These are phyloP conservation scores for Scomberomorus guttatus DNA, from an alignment of 2,797 vertebrate species.

Conservation along the genomic window DNA sequence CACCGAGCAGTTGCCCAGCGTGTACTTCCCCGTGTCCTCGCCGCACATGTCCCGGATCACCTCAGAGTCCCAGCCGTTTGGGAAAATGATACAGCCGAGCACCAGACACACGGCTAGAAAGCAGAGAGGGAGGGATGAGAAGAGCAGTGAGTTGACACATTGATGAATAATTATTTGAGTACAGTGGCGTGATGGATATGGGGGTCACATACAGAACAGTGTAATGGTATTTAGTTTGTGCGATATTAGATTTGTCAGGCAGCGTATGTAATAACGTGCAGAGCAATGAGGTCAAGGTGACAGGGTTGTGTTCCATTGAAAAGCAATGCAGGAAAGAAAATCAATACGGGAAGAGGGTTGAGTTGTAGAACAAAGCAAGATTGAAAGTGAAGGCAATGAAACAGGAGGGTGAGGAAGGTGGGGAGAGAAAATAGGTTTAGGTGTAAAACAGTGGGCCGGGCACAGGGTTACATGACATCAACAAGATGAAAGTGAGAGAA, in stretches of 20 bases:
- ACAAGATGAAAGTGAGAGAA: constrained; percentile 23
- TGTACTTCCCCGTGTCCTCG: constrained; percentile 92
- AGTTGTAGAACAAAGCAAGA: constrained; percentile 16
- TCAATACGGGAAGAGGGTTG: constrained; percentile 15
- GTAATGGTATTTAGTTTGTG: constrained; percentile 5
- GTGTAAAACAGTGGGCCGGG: constrained; percentile 4
- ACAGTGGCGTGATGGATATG: neutral
- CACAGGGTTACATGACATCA: constrained; percentile 9
- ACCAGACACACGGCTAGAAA: constrained; percentile 91
- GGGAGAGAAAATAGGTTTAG: neutral
- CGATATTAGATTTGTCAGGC: neutral
- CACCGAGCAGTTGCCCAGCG: constrained; percentile 93
- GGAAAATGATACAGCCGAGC: constrained; percentile 94
- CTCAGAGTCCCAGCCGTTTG: constrained; percentile 94
- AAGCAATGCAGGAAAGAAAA: constrained; percentile 23
- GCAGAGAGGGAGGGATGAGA: neutral
- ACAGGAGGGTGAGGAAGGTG: neutral
- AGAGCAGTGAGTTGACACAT: neutral
- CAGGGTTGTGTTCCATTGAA: constrained; percentile 9
- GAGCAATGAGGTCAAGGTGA: constrained; percentile 1
- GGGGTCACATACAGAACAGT: neutral
- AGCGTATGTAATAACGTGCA: neutral
- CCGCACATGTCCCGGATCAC: constrained; percentile 94
- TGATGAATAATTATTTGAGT: neutral
- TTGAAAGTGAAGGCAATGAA: neutral